phyloP scores from a whole-genome alignment of 1,140 invertebrate species.

The Scaptomyza montana region DNA sequence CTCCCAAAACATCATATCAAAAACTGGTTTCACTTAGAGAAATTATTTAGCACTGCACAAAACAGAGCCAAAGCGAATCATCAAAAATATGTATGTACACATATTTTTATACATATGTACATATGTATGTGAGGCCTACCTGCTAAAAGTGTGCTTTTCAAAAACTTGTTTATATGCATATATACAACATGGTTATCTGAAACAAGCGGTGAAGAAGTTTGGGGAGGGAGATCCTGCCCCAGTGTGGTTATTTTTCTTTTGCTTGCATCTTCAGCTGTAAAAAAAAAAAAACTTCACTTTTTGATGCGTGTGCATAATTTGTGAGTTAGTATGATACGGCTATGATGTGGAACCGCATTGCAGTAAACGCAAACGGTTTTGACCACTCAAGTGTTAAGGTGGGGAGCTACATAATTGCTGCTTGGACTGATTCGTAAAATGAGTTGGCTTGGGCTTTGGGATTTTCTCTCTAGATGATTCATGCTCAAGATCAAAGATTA shows the following conservation, averaged over 20 bases:
- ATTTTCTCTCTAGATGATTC: conserved; percentile 41
- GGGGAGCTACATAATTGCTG: too few species aligned
- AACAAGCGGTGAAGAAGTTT: too few species aligned
- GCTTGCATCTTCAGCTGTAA: conserved; percentile 19
- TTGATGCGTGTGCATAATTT: conserved; percentile 77
- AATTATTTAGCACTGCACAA: conserved; percentile 46
- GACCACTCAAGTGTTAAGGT: conserved; percentile 40
- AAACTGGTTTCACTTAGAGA: conserved; percentile 77
- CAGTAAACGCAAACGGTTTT: conserved; percentile 7
- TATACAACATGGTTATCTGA: not conserved
- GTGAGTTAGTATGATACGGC: conserved; percentile 9
- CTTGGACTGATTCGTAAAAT: conserved; percentile 9
- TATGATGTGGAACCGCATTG: conserved; percentile 50
- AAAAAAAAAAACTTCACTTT: conserved; percentile 41
- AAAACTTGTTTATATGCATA: conserved; percentile 60
- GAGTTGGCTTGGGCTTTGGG: conserved; percentile 1
- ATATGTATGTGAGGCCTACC: conserved; percentile 8
- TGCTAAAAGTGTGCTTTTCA: not conserved
- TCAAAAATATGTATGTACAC: not conserved
- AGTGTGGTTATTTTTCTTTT: conserved; percentile 17
- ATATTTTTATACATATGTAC: not conserved
- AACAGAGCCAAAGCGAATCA: not conserved
- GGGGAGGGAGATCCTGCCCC: not conserved
- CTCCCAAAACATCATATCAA: not conserved
- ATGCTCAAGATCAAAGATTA: not conserved